Conservation (phyloP, 1,140 invertebrate genomes). For the Meteorus sp. region DNA sequence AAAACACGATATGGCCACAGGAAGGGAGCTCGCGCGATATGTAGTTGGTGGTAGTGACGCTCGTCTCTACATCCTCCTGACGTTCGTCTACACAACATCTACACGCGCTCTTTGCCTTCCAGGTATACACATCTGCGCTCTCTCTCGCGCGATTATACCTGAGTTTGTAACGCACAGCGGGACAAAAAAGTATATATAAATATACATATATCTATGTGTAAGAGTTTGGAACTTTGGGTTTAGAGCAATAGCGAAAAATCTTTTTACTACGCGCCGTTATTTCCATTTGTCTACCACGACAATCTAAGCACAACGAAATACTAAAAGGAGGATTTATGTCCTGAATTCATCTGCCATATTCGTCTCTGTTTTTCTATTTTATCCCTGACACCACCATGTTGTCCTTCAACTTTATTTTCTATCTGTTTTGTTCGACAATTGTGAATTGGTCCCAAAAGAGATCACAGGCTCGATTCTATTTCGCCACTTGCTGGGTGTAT, state of each 20-base stretch:
- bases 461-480: constrained; percentile 26
- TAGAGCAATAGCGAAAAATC: too few species aligned
- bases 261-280: constrained; percentile 25
- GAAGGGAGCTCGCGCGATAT: too few species aligned
- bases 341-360: too few species aligned
- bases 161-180: not conserved
- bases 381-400: too few species aligned
- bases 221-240: too few species aligned
- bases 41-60: constrained; percentile 6
- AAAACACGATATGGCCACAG: constrained; percentile 5
- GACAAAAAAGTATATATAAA: not conserved
- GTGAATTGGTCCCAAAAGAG: too few species aligned
- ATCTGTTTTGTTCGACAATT: too few species aligned
- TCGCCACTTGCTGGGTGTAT: constrained; percentile 32
- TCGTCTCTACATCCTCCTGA: not conserved
- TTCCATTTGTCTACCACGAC: constrained; percentile 35
- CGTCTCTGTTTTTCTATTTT: too few species aligned
- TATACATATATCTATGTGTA: not conserved
- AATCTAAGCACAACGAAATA: too few species aligned
- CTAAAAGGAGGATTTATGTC: too few species aligned
- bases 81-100: not conserved
- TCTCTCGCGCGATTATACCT: not conserved
- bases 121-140: not conserved
- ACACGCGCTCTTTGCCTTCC: not conserved
- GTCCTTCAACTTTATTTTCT: too few species aligned